phyloP scores from a whole-genome alignment of 2,888 invertebrate genomes.

The Pelosia muscerda region DNA sequence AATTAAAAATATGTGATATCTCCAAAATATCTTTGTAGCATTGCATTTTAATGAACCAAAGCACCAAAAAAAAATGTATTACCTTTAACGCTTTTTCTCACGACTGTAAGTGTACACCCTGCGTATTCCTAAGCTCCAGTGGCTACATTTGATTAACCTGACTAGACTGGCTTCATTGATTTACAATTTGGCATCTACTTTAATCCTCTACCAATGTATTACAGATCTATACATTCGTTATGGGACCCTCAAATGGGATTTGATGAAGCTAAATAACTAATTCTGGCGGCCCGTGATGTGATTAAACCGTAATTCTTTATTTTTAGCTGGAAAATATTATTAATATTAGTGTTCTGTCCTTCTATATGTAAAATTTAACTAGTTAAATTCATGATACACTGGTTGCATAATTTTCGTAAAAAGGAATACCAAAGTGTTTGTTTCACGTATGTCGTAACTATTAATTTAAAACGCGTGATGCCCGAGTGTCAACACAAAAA shows the following conservation, averaged over 20 bases:
- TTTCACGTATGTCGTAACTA: too few species aligned
- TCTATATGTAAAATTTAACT: not conserved
- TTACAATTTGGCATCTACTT: constrained; percentile 83
- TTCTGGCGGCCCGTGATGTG: not conserved
- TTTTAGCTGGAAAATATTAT: not conserved
- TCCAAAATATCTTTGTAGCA: too few species aligned
- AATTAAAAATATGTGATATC: too few species aligned
- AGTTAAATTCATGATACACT: too few species aligned
- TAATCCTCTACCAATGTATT: constrained; percentile 75
- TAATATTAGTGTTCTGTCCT: not conserved
- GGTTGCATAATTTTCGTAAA: too few species aligned
- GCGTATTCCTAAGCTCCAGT: constrained; percentile 76
- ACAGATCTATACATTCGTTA: constrained; percentile 67
- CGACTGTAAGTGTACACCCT: constrained; percentile 67
- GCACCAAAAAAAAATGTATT: not conserved
- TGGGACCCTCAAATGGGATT: constrained; percentile 36
- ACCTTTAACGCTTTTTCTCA: constrained; percentile 30
- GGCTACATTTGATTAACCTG: constrained; percentile 86
- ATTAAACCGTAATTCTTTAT: not conserved
- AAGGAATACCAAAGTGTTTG: too few species aligned
- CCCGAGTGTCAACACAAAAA: too few species aligned
- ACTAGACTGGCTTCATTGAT: constrained; percentile 86
- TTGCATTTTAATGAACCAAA: too few species aligned
- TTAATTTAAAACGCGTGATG: too few species aligned
- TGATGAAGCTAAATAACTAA: constrained; percentile 18